Base-by-base conservation (phyloP, 2,113 vertebrate species). In the Oxyruncus cristatus region DNA sequence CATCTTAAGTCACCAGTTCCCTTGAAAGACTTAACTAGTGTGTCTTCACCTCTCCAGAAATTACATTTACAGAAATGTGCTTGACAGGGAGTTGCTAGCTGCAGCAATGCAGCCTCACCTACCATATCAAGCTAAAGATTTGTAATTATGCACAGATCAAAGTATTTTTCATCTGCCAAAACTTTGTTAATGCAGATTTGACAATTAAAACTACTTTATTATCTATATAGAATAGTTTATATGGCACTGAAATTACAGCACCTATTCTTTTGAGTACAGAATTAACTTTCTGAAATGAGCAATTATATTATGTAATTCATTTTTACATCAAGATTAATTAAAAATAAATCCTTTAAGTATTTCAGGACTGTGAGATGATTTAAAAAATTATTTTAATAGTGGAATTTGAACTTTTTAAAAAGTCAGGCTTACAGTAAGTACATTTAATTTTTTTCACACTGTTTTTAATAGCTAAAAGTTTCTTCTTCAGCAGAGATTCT, bases 281-380 rank as follows among this genome's bases (percentile, higher is more conserved):
- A 95, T 92, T 88, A 91, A 67, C 39, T 74, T 91, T 89, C 55
- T 71, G 50, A 93, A 93, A 67, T 87, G 41, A 87, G 15, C 30
- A 78, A 75, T 92, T 95, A 67, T 59, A 39, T 81, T 73, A 91
- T 39, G 89, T 86, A 94, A 92, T 86, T 88, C 20, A 74, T 88
- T 86, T 92, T 56, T 41, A 56, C 14, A 15, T 85, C 65, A 90
- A 63, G 55, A 90, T 66, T 88, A 89, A 91, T 93, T 85, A 30
- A 33, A 87, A 24, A 56, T 53, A 84, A 92, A 71, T 84, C 59
- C 37, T 74, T 79, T 59, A 81, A 37, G n/a, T 92, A 66, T 85
- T 76, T 90, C 49, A 94, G 53, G 15, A 33, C 32, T 58, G 53
- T 70, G 46, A 77, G n/a, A 62, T 77, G 35, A 87, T 87, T 80